Conservation (phyloP, 30 jellyfish, hydroid and myxozoan genomes). For the Aurelia coerulea region DNA sequence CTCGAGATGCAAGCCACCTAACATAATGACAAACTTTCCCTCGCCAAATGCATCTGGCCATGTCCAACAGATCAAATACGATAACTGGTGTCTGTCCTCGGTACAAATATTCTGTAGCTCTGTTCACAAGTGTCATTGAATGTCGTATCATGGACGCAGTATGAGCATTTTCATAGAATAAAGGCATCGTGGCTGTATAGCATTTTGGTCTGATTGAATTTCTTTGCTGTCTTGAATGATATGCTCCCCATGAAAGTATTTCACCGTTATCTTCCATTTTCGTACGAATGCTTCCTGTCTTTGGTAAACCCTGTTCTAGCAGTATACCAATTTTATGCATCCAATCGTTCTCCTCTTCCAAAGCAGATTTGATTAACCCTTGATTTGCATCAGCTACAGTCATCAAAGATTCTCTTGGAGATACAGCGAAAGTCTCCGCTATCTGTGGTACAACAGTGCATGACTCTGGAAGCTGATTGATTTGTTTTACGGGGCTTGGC, state of each 20-base stretch:
- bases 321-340: too few relatives aligned
- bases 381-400: not conserved
- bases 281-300: too few relatives aligned
- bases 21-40: slow-evolving; percentile 4
- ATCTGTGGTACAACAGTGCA: too few relatives aligned
- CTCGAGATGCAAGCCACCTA: slow-evolving; percentile 22
- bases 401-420: too few relatives aligned
- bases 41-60: not conserved
- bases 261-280: not conserved
- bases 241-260: slow-evolving; percentile 44
- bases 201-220: too few relatives aligned
- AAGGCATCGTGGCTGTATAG: not conserved
- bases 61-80: slow-evolving; percentile 23
- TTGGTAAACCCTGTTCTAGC: too few relatives aligned
- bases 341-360: too few relatives aligned
- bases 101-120: slow-evolving; percentile 25
- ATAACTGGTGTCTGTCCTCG: slow-evolving; percentile 54
- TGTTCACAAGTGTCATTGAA: slow-evolving; percentile 16
- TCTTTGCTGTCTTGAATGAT: slow-evolving; percentile 2
- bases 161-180: slow-evolving; percentile 10
- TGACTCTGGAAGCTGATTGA: too few relatives aligned
- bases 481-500: too few relatives aligned
- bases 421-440: not conserved
- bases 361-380: too few relatives aligned
- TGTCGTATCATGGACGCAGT: slow-evolving; percentile 13